Percentiles rank a stretch among this genome's conserved stretches.
These are phyloP conservation scores for Cephonodes hylas DNA, from an alignment of 2,888 invertebrate genomes.

Conservation along the genomic window DNA sequence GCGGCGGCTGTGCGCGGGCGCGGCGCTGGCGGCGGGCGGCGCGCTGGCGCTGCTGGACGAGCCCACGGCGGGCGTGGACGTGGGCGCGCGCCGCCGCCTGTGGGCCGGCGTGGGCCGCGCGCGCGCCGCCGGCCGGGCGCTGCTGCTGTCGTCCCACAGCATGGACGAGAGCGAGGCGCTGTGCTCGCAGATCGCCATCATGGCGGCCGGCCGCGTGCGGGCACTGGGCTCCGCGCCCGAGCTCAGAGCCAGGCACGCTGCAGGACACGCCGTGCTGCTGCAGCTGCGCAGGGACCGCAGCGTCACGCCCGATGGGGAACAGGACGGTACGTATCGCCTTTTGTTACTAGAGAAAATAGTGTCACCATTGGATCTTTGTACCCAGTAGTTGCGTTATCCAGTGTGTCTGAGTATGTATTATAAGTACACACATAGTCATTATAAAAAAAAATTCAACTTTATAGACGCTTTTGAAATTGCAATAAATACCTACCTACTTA, in stretches of 20 bases:
- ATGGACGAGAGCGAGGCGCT: constrained; percentile 94
- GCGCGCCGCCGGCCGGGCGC: background rate
- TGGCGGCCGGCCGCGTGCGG: constrained; percentile 86
- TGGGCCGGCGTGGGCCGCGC: constrained; percentile 83
- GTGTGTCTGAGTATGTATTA: too few species aligned
- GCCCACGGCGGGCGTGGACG: constrained; percentile 87
- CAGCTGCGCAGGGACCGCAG: constrained; percentile 33
- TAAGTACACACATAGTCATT: too few species aligned
- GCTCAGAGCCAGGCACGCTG: constrained; percentile 86
- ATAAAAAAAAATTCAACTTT: too few species aligned
- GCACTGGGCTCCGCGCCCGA: constrained; percentile 88
- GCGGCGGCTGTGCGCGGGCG: constrained; percentile 72
- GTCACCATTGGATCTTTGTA: too few species aligned
- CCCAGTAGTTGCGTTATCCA: too few species aligned
- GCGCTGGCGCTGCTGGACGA: constrained; percentile 87
- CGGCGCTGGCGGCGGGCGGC: constrained; percentile 64
- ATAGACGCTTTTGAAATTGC: too few species aligned
- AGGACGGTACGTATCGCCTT: too few species aligned
- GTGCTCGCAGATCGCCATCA: constrained; percentile 88
- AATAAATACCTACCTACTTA: too few species aligned
- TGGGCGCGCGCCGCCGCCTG: constrained; percentile 83
- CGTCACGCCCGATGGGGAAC: background rate
- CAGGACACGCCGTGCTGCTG: constrained; percentile 75
- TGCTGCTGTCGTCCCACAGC: constrained; percentile 58
- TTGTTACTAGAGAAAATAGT: too few species aligned